Conservation (phyloP, 2,797 vertebrate genomes). For the Nannoperca obscura region DNA sequence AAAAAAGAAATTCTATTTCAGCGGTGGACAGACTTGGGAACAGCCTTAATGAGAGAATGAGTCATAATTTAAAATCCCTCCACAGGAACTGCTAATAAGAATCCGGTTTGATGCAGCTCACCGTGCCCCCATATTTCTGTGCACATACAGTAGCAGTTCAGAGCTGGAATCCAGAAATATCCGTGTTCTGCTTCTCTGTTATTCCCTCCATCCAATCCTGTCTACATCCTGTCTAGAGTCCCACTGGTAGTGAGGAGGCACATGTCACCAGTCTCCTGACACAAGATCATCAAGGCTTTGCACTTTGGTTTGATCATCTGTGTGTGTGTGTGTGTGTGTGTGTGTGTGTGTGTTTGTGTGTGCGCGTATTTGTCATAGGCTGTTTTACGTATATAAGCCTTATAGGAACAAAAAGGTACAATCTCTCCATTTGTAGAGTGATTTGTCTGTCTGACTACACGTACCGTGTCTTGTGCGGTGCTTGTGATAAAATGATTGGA, state of each 20-base stretch:
- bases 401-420: not conserved
- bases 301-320: slow-evolving; percentile 9
- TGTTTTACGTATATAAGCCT: slow-evolving; percentile 10
- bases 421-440: slow-evolving; percentile 5
- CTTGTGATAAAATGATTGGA: slow-evolving; percentile 1
- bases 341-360: not conserved
- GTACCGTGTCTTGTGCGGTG: not conserved
- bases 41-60: slow-evolving; percentile 75
- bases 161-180: slow-evolving; percentile 66
- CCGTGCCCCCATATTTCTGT: slow-evolving; percentile 39
- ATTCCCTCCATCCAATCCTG: slow-evolving; percentile 43
- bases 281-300: slow-evolving; percentile 37
- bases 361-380: slow-evolving; percentile 6
- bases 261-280: slow-evolving; percentile 51
- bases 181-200: slow-evolving; percentile 45
- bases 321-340: slow-evolving; percentile 3
- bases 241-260: slow-evolving; percentile 54
- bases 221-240: slow-evolving; percentile 45
- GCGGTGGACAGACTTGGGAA: slow-evolving; percentile 60
- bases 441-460: not conserved
- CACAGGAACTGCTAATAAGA: slow-evolving; percentile 63
- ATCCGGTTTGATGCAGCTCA: slow-evolving; percentile 58
- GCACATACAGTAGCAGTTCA: slow-evolving; percentile 36
- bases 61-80: slow-evolving; percentile 69
- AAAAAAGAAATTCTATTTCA: slow-evolving; percentile 48